phyloP scores from a whole-genome alignment of 2,113 vertebrate species.

The Psittacus erithacus region DNA sequence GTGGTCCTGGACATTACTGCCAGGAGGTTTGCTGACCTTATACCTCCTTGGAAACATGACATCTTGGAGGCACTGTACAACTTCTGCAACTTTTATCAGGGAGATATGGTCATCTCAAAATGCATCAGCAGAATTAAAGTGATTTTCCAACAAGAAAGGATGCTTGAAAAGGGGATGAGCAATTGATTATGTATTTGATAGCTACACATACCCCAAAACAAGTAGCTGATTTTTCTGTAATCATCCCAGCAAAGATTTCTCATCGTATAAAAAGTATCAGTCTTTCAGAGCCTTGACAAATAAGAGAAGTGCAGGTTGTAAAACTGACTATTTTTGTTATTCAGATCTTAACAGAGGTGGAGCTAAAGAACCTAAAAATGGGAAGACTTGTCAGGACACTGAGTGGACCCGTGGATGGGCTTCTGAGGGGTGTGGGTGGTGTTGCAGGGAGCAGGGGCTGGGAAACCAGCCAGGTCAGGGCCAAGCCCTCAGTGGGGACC shows the following conservation, averaged over 20 bases:
- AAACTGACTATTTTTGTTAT: neutral
- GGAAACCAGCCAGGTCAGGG: fast-evolving
- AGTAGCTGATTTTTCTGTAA: neutral
- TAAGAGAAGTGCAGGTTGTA: neutral
- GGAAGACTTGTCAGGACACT: neutral
- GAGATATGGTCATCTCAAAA: neutral
- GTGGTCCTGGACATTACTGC: neutral
- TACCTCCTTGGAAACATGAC: neutral
- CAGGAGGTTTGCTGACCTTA: neutral
- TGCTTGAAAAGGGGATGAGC: neutral
- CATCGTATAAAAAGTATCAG: neutral
- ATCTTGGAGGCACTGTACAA: neutral
- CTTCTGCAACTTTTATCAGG: neutral
- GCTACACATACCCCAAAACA: neutral
- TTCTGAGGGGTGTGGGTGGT: neutral
- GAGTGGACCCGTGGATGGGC: neutral
- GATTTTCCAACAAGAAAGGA: neutral
- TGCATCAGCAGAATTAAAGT: neutral
- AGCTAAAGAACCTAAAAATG: neutral
- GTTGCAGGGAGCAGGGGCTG: neutral
- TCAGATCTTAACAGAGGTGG: neutral
- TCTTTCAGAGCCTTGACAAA: neutral
- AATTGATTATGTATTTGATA: neutral
- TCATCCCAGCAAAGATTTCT: neutral
- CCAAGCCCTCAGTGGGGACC: neutral